phyloP scores from a whole-genome alignment of 2,888 invertebrate genomes.

The Eumerus sabulonum region DNA sequence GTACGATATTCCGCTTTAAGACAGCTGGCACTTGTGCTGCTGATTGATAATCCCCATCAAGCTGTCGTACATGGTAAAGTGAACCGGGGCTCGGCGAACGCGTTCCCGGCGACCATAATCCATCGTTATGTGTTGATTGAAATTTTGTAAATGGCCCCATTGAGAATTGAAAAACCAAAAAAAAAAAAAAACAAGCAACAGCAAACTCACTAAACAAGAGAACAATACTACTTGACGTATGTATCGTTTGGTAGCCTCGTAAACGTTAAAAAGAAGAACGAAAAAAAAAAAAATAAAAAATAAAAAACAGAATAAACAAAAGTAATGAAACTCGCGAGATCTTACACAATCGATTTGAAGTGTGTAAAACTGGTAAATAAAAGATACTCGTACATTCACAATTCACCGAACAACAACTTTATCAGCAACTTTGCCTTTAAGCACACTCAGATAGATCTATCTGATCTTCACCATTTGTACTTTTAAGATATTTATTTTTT shows the following conservation, averaged over 20 bases:
- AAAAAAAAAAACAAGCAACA: background rate
- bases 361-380: slow-evolving; percentile 49
- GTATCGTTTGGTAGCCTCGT: background rate
- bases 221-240: background rate
- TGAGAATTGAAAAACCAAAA: background rate
- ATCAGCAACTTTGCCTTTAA: slow-evolving; percentile 31
- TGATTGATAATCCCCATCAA: slow-evolving; percentile 65
- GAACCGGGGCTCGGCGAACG: slow-evolving; percentile 28
- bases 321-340: background rate
- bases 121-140: slow-evolving; percentile 45
- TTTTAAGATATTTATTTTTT: too few species aligned
- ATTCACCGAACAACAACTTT: slow-evolving; percentile 45
- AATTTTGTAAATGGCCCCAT: slow-evolving; percentile 62
- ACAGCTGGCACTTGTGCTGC: slow-evolving; percentile 73
- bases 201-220: background rate
- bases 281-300: background rate
- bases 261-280: background rate
- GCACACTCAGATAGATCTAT: slow-evolving; percentile 18
- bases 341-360: slow-evolving; percentile 29
- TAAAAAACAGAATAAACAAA: background rate
- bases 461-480: background rate
- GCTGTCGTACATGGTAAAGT: slow-evolving; percentile 38
- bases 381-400: slow-evolving; percentile 20
- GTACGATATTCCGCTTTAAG: slow-evolving; percentile 75
- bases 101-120: slow-evolving; percentile 45